Evolutionary conservation across 2,888 invertebrate genomes (phyloP).

Genomic region (Heliconius sara): DNA sequence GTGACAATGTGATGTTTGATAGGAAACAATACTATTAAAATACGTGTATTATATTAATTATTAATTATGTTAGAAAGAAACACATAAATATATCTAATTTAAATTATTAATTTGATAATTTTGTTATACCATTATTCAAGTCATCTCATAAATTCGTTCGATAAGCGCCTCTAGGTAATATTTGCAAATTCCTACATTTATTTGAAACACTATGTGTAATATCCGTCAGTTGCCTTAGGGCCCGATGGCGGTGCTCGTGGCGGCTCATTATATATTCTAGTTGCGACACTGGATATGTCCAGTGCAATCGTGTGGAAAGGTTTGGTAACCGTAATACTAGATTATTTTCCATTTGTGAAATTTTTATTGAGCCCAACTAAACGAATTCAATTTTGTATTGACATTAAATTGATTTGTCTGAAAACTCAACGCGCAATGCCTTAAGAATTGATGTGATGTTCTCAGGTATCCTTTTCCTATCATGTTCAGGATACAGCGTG

Average conservation of each 20-base stretch:
- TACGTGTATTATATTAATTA: too few species aligned
- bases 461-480: too few species aligned
- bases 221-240: conserved; percentile 52
- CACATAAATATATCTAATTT: neutral
- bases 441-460: too few species aligned
- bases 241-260: conserved; percentile 43
- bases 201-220: conserved; percentile 47
- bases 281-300: conserved; percentile 53
- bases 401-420: neutral
- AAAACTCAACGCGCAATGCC: neutral
- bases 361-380: conserved; percentile 39
- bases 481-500: too few species aligned
- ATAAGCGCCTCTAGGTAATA: conserved; percentile 10
- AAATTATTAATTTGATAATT: conserved; percentile 7
- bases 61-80: neutral
- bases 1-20: too few species aligned
- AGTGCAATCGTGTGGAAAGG: conserved; percentile 56
- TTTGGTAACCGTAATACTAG: conserved; percentile 52
- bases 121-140: neutral
- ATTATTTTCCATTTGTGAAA: conserved; percentile 48
- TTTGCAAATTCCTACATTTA: conserved; percentile 36
- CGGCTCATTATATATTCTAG: conserved; percentile 51
- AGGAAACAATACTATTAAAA: too few species aligned
- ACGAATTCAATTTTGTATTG: neutral
- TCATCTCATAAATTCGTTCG: neutral